These are phyloP conservation scores for Scartelaos histophorus DNA, from an alignment of 2,113 vertebrate species.

Conservation along the genomic window DNA sequence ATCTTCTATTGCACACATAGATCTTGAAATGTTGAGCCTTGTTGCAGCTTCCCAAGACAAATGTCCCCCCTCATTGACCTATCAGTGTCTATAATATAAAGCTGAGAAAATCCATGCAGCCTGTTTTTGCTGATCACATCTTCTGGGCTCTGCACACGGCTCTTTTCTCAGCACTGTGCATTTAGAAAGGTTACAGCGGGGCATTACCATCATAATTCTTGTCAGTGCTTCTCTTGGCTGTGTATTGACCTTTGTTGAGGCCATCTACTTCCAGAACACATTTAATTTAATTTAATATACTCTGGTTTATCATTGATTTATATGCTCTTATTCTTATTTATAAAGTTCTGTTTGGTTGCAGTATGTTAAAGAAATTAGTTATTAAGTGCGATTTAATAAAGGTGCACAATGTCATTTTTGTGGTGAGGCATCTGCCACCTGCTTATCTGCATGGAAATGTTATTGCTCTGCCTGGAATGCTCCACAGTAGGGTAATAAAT, in stretches of 20 bases:
- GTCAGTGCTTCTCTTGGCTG: neutral
- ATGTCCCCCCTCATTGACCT: neutral
- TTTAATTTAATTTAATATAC: slow-evolving; percentile 6
- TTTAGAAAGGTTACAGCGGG: slow-evolving; percentile 14
- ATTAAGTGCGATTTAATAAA: neutral
- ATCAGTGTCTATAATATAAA: slow-evolving; percentile 1
- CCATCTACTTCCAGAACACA: slow-evolving; percentile 8
- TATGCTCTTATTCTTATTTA: neutral
- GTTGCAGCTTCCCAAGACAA: neutral
- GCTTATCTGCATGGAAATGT: no score
- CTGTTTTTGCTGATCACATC: slow-evolving; percentile 8
- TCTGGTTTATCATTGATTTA: neutral
- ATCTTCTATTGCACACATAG: neutral
- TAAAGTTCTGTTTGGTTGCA: neutral
- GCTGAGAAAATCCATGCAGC: neutral
- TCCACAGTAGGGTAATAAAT: no score
- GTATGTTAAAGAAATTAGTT: neutral
- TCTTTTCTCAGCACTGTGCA: neutral
- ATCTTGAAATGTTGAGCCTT: neutral
- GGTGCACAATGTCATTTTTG: no score
- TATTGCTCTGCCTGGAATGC: no score
- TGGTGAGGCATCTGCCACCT: no score
- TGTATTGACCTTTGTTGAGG: slow-evolving; percentile 17
- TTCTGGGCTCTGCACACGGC: neutral
- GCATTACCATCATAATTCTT: slow-evolving; percentile 22